Percentiles rank a stretch among this genome's conserved stretches.
Evolutionary conservation across 2,888 invertebrate genomes (phyloP).

Genomic region (Hetaerina titia): DNA sequence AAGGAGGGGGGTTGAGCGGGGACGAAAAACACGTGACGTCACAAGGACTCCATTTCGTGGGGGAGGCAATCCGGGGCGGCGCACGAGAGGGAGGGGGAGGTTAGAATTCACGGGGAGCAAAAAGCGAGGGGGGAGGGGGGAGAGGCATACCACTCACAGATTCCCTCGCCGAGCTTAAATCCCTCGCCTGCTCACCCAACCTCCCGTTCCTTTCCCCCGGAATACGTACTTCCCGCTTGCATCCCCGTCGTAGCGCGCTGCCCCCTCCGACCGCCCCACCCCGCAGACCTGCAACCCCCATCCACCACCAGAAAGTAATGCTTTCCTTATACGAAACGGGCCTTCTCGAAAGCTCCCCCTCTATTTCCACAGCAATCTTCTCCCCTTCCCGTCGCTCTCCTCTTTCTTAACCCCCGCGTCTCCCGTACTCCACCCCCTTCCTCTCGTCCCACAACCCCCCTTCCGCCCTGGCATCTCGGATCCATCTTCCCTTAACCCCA

Average conservation of each 20-base stretch:
- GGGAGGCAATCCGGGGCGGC: conserved; percentile 17
- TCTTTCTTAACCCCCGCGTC: not conserved
- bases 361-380: conserved; percentile 38
- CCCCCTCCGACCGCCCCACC: not conserved
- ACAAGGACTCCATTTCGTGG: conserved; percentile 12
- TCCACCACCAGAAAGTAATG: conserved; percentile 44
- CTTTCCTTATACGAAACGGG: conserved; percentile 60
- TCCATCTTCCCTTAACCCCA: not conserved
- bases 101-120: not conserved
- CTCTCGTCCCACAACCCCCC: not conserved
- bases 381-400: not conserved
- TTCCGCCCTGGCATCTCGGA: not conserved
- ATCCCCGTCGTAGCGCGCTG: not conserved
- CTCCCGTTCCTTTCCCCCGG: not conserved
- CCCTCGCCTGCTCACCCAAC: not conserved
- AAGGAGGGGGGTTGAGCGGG: no score
- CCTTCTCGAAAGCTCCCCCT: not conserved
- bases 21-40: conserved; percentile 42
- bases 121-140: not conserved
- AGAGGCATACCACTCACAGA: conserved; percentile 40
- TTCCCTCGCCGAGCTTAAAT: conserved; percentile 4
- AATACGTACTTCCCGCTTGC: not conserved
- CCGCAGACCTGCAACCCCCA: no score
- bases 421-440: not conserved
- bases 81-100: not conserved